These are phyloP conservation scores for Psittacula cyanocephala DNA, from an alignment of 2,113 vertebrate species.

Conservation along the genomic window DNA sequence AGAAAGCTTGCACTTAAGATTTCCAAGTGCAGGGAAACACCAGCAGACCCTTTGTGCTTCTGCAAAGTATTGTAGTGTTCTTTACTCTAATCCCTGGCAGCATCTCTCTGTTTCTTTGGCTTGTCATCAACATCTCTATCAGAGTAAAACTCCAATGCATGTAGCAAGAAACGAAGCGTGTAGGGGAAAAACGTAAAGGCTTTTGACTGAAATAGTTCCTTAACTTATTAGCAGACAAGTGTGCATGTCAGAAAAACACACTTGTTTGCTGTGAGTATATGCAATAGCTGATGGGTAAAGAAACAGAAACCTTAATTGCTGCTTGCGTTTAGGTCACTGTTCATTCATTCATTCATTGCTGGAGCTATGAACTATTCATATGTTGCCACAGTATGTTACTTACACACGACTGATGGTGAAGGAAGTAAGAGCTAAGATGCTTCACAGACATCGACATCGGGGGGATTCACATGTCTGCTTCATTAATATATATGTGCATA, in stretches of 20 bases:
- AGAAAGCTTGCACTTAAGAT: neutral
- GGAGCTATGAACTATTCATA: constrained; percentile 90
- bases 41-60: neutral
- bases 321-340: constrained; percentile 63
- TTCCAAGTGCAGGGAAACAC: neutral
- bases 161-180: constrained; percentile 48
- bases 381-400: constrained; percentile 92
- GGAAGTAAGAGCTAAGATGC: constrained; percentile 79
- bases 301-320: constrained; percentile 68
- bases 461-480: constrained; percentile 75
- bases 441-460: constrained; percentile 70
- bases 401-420: constrained; percentile 85
- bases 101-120: neutral
- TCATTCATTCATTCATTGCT: constrained; percentile 77
- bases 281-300: constrained; percentile 64
- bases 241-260: constrained; percentile 58
- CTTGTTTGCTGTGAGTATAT: constrained; percentile 48
- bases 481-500: constrained; percentile 84
- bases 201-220: constrained; percentile 42
- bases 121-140: constrained; percentile 28
- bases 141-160: constrained; percentile 14
- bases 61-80: neutral
- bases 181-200: constrained; percentile 30
- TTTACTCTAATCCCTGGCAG: neutral
- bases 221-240: constrained; percentile 56